A percentile compares a stretch with the other conserved stretches of the same genome.
Conservation (phyloP, 1,140 invertebrate genomes). For the Drosophila takahashii region DNA sequence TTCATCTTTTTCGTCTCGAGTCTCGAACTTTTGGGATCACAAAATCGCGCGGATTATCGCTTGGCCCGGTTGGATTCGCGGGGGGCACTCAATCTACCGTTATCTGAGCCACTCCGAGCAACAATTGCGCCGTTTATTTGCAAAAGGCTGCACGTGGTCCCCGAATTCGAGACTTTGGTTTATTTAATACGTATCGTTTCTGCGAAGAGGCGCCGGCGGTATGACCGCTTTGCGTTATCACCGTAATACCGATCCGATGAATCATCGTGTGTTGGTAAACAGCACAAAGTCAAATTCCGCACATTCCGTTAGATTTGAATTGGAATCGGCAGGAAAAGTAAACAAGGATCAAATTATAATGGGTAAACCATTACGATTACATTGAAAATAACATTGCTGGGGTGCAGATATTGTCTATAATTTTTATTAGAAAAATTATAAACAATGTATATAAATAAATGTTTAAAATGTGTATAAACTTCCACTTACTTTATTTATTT, state of each 20-base stretch:
- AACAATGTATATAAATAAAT: too few relatives aligned
- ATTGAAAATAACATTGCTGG: too few relatives aligned
- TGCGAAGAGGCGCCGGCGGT: not conserved
- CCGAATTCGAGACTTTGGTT: constrained; percentile 1
- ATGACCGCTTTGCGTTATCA: not conserved
- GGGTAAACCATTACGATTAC: too few relatives aligned
- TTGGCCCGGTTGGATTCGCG: constrained; percentile 1
- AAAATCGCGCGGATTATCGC: constrained; percentile 1
- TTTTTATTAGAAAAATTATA: too few relatives aligned
- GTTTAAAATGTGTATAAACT: too few relatives aligned
- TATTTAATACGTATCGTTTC: constrained; percentile 17
- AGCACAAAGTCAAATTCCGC: not conserved
- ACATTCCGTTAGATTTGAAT: not conserved
- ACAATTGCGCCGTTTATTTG: constrained; percentile 49
- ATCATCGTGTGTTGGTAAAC: constrained; percentile 14
- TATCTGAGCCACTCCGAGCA: not conserved
- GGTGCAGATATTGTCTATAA: too few relatives aligned
- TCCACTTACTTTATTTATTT: too few relatives aligned
- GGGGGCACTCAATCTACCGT: constrained; percentile 1
- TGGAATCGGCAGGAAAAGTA: not conserved
- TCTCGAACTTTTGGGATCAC: not conserved
- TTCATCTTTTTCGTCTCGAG: constrained; percentile 84
- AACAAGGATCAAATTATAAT: not conserved
- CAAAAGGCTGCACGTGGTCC: constrained; percentile 32
- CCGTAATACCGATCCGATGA: constrained; percentile 5